Conservation (phyloP, 1,140 invertebrate genomes). For the Macrosteles quadrilineatus region DNA sequence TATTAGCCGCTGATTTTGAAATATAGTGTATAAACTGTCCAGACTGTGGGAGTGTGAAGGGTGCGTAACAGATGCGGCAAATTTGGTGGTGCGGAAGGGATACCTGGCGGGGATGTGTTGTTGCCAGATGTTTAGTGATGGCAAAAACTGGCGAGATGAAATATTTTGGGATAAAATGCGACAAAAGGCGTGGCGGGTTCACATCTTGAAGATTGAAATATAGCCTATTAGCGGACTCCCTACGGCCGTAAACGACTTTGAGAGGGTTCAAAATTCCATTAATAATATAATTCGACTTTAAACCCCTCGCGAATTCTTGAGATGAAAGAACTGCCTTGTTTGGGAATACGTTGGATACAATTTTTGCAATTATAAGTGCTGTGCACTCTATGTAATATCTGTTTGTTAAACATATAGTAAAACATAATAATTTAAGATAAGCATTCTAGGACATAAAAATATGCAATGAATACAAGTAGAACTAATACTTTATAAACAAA, state of each 20-base stretch:
- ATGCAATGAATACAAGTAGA: no score
- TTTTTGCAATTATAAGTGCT: no score
- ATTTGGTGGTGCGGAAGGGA: slow-evolving; percentile 5
- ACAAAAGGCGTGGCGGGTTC: background rate
- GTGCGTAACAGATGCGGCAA: background rate
- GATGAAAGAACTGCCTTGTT: no score
- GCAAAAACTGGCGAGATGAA: slow-evolving; percentile 20
- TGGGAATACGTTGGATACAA: no score
- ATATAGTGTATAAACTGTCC: background rate
- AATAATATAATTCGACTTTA: no score
- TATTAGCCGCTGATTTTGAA: slow-evolving; percentile 19
- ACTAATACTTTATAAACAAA: no score
- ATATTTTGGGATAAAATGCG: slow-evolving; percentile 2
- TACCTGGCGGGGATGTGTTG: background rate
- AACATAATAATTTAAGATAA: no score
- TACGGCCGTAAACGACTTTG: background rate
- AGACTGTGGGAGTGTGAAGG: background rate
- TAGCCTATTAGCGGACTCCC: background rate
- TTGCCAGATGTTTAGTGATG: background rate
- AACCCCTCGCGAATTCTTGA: no score
- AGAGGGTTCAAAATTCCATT: no score
- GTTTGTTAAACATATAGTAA: no score
- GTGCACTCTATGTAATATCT: no score
- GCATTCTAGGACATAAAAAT: no score
- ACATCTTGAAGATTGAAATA: slow-evolving; percentile 6